A percentile compares a stretch with the other conserved stretches of the same genome.
These are phyloP conservation scores for Xanthia togata DNA, from an alignment of 2,888 invertebrate species.

Conservation along the genomic window DNA sequence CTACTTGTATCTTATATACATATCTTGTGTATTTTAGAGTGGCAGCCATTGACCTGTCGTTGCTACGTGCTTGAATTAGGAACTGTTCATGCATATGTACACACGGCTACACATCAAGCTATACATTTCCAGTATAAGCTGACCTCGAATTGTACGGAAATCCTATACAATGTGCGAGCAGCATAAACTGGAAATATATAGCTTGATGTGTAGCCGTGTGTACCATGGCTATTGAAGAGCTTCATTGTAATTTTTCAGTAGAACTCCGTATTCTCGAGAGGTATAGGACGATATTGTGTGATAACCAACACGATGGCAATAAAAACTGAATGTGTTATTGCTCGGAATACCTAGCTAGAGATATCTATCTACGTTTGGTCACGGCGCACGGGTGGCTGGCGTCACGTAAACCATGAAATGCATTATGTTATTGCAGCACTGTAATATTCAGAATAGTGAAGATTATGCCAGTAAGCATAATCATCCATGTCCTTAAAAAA, in stretches of 20 bases:
- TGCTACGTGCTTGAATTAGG: constrained; percentile 29
- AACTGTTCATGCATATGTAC: neutral
- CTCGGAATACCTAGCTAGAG: neutral
- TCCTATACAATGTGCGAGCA: too few relatives aligned
- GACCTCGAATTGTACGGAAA: too few relatives aligned
- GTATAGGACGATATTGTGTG: neutral
- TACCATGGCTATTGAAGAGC: neutral
- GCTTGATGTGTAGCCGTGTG: too few relatives aligned
- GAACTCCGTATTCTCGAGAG: neutral
- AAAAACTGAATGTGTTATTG: constrained; percentile 6
- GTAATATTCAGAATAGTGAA: neutral
- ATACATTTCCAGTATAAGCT: too few relatives aligned
- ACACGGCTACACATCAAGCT: too few relatives aligned
- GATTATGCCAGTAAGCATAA: neutral
- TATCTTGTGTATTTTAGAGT: neutral
- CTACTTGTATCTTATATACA: neutral
- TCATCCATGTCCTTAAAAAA: too few relatives aligned
- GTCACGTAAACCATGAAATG: constrained; percentile 1
- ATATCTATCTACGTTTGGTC: neutral
- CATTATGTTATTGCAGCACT: constrained; percentile 1
- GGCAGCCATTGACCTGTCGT: constrained; percentile 11
- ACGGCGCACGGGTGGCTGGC: neutral
- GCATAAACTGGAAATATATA: too few relatives aligned
- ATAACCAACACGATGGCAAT: neutral
- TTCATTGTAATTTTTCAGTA: constrained; percentile 7